A percentile compares a stretch with the other conserved stretches of the same genome.
Evolutionary conservation across 1,140 invertebrate species (phyloP).

Genomic region (Platyura marginata): DNA sequence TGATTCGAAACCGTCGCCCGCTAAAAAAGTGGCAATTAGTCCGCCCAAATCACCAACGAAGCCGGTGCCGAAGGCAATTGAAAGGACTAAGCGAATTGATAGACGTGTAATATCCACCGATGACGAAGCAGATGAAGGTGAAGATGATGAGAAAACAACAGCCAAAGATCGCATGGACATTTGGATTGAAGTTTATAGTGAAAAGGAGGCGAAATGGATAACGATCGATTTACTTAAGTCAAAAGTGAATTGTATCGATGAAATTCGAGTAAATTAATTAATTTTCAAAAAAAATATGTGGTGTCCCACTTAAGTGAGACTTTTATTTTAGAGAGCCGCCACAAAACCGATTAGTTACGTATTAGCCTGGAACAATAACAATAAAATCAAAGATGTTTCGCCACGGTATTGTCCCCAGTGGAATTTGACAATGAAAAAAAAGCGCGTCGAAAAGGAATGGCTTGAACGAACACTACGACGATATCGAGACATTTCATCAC

Average conservation of each 20-base stretch:
- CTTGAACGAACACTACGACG: slow-evolving; percentile 45
- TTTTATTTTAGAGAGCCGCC: slow-evolving; percentile 45
- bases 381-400: slow-evolving; percentile 73
- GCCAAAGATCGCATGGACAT: slow-evolving; percentile 40
- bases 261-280: slow-evolving; percentile 62
- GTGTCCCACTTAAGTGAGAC: too few relatives aligned
- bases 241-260: slow-evolving; percentile 49
- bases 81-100: slow-evolving; percentile 26
- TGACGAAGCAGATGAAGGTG: slow-evolving; percentile 28
- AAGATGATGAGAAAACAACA: too few relatives aligned
- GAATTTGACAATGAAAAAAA: slow-evolving; percentile 60
- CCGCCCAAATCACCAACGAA: too few relatives aligned
- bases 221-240: slow-evolving; percentile 48
- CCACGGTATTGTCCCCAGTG: slow-evolving; percentile 70
- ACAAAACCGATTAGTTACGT: slow-evolving; percentile 64
- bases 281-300: too few relatives aligned
- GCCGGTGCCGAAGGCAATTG: slow-evolving; percentile 12
- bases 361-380: slow-evolving; percentile 61
- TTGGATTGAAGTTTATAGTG: slow-evolving; percentile 78
- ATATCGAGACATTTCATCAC: slow-evolving; percentile 35
- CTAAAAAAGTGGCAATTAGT: too few relatives aligned
- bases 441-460: slow-evolving; percentile 58
- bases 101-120: slow-evolving; percentile 37
- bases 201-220: slow-evolving; percentile 68
- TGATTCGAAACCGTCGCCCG: slow-evolving; percentile 12